Base-by-base conservation (phyloP, 2,797 vertebrate genomes). In the Lagodon rhomboides region DNA sequence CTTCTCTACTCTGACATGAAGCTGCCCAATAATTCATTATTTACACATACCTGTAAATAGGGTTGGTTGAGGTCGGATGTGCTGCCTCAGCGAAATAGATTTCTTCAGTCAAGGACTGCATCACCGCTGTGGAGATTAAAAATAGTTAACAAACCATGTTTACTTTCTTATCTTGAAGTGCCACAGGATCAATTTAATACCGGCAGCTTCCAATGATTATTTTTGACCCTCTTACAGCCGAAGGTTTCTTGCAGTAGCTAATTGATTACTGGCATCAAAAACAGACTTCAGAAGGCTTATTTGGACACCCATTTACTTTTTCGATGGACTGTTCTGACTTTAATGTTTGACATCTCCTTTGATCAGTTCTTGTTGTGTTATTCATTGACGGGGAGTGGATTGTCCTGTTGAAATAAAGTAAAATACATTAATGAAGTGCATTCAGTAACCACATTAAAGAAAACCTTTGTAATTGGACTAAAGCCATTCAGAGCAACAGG, bases 21-120 rank as follows among this genome's bases (percentile, higher is more conserved):
- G 18, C 51, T 23, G 51, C n/a, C 47, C 9, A 59, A 34, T 30
- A 20, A 59, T 75, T 4, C n/a, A 74, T 69, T 64, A 64, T 69
- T 69, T 50, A 80, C 59, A 64, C 70, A 44, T 10, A 44, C 15
- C 55, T 73, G 43, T 77, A 64, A 38, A 68, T 53, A 75, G 27
- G 15, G 6, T 17, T 9, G 17, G 11, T 46, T 23, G 15, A 38
- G 16, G 20, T 38, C n/a, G 13, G 27, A 77, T 49, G 17, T 56
- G 51, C 44, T 64, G 60, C 30, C 59, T 6, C 23, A 18, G 23
- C 22, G 63, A 62, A 49, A 54, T 25, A 11, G 12, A 62, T 55
- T 70, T 56, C 59, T 25, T 70, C 30, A 43, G 59, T 63, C 12
- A 77, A 50, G 71, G 59, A 51, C 23, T 46, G 53, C 23, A 44